Evolutionary conservation across 2,888 invertebrate genomes (phyloP), one percentile per base, ranked within the genome.

Genomic region (Dolomedes plantarius): DNA sequence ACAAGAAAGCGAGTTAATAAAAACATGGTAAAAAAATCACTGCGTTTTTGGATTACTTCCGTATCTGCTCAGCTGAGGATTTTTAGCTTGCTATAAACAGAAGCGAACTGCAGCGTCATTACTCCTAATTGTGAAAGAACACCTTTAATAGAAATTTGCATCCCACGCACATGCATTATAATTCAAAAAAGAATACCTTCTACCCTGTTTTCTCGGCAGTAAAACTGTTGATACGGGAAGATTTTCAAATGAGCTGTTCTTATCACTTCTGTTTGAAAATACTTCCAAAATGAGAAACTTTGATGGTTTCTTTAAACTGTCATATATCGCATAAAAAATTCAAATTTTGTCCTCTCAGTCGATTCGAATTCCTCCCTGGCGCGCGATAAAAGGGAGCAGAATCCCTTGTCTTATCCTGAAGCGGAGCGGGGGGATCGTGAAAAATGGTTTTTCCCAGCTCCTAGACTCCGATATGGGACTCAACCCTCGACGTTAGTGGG

Each of bases 401-500:
- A 31, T 9, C 28, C 65, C 65, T 65, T 65, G 65, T 65, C 65
- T 65, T 65, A 65, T 65, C 65, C 65, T 29, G 13, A 31, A 13
- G 13, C 29, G 31, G 16, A 29, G 28, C 65, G 29, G 65, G 31
- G 28, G 31, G n/a, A 16, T 1, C 31, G 19, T 29, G 65, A 65
- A 65, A 65, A 65, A 65, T 65, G 65, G 31, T 19, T 65, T 65
- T 65, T 65, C 31, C 65, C 65, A 16, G 16, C 65, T 65, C 31
- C 65, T 13, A 27, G 65, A 65, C 65, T 13, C 13, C 1, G 65
- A 65, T 65, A 65, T 13, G 29, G 65, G 29, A 65, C 16, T 29
- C 65, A 65, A 29, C 65, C 65, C 65, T 65, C 65, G 65, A 65
- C 31, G 65, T 65, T 65, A 29, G 65, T 65, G 65, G 65, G 31